phyloP scores from a whole-genome alignment of 2,113 vertebrate genomes.

The Siniperca knerii region DNA sequence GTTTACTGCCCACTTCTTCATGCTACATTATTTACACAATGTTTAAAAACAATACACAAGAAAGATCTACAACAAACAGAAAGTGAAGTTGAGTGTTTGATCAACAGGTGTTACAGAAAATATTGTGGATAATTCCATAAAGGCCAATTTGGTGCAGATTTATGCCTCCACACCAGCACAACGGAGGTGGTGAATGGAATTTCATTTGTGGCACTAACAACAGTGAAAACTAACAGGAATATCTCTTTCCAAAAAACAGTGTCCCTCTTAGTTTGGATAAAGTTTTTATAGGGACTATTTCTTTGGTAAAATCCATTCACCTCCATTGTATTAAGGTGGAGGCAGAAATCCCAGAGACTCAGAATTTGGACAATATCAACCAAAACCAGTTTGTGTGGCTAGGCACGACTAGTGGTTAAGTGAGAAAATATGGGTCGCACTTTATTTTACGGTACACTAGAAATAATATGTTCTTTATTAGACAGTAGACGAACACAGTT shows the following conservation, averaged over 20 bases:
- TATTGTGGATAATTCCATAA: background rate
- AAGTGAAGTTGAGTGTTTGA: background rate
- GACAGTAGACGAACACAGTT: too few relatives aligned
- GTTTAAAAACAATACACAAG: background rate
- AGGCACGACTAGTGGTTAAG: background rate
- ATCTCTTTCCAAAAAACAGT: background rate
- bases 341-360: background rate
- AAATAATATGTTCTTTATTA: too few relatives aligned
- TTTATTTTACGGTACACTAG: too few relatives aligned
- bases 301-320: background rate
- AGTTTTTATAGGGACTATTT: background rate
- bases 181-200: background rate
- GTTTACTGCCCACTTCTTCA: background rate
- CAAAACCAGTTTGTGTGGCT: background rate
- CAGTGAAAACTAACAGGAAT: background rate
- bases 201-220: background rate
- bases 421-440: background rate
- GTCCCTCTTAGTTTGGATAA: background rate
- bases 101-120: slow-evolving; percentile 2
- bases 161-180: background rate
- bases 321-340: background rate
- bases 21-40: background rate
- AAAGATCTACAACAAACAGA: background rate
- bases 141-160: background rate
- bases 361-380: background rate